Percentiles rank a stretch among this genome's conserved stretches.
phyloP scores from a whole-genome alignment of 2,888 invertebrate genomes.

The Drosophila cyrtoloma region DNA sequence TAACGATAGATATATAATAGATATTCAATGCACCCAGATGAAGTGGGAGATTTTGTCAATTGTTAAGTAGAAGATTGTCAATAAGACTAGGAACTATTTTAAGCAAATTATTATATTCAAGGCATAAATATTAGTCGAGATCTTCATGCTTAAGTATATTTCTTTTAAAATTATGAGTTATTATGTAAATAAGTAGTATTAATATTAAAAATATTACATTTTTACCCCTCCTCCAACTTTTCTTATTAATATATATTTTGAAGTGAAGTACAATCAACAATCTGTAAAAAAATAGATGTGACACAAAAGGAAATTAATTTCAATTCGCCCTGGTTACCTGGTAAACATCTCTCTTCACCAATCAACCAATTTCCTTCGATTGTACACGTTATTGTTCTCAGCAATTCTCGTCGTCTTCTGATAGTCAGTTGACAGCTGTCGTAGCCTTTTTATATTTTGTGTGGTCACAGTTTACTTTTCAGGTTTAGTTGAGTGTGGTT shows the following conservation, averaged over 20 bases:
- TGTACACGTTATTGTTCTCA: background rate
- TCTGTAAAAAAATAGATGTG: background rate
- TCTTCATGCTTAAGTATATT: background rate
- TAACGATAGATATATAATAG: background rate
- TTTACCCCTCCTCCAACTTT: background rate
- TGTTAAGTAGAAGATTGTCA: background rate
- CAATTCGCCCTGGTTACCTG: background rate
- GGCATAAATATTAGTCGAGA: background rate
- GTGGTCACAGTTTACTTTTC: constrained; percentile 3
- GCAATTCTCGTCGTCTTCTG: constrained; percentile 19
- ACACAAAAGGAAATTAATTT: background rate
- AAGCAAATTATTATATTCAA: background rate
- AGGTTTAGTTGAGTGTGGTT: constrained; percentile 25
- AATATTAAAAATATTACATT: background rate
- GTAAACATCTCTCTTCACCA: background rate
- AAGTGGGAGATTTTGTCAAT: background rate
- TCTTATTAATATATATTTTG: background rate
- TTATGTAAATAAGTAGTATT: background rate
- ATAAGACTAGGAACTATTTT: background rate
- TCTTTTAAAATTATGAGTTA: background rate
- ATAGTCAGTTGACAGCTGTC: constrained; percentile 32
- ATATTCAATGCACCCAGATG: background rate
- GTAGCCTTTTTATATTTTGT: background rate
- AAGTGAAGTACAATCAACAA: background rate
- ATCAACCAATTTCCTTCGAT: constrained; percentile 13